phyloP scores from a whole-genome alignment of 2,113 vertebrate species.

The Oreochromis tanganicae region DNA sequence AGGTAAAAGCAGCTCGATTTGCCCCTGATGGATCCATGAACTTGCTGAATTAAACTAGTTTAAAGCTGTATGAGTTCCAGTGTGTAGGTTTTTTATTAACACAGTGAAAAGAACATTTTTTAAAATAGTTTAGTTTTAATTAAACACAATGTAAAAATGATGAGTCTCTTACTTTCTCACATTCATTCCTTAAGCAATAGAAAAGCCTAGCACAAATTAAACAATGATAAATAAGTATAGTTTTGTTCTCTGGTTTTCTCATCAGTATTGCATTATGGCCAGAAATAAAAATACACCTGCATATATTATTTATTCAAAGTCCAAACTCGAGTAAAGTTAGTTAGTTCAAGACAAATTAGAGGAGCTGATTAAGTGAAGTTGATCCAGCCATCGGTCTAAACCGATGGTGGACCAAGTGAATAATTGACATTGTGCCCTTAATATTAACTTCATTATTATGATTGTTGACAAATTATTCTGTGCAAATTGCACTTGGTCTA shows the following conservation, averaged over 20 bases:
- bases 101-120: neutral
- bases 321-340: neutral
- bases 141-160: neutral
- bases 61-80: neutral
- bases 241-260: fast-evolving
- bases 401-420: neutral
- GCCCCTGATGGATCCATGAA: too few relatives aligned
- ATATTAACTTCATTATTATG: neutral
- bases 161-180: neutral
- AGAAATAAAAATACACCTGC: neutral
- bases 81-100: neutral
- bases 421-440: neutral
- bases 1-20: neutral
- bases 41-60: neutral
- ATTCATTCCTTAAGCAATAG: neutral
- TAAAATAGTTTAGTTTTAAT: neutral
- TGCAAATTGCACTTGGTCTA: neutral
- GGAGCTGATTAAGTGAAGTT: neutral
- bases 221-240: neutral
- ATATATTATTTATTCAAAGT: neutral
- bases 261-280: neutral
- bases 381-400: neutral
- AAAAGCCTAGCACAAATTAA: neutral
- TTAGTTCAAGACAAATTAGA: neutral
- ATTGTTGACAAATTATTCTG: neutral